These are phyloP conservation scores for Scaptomyza flava DNA, from an alignment of 2,888 invertebrate species.

Conservation along the genomic window DNA sequence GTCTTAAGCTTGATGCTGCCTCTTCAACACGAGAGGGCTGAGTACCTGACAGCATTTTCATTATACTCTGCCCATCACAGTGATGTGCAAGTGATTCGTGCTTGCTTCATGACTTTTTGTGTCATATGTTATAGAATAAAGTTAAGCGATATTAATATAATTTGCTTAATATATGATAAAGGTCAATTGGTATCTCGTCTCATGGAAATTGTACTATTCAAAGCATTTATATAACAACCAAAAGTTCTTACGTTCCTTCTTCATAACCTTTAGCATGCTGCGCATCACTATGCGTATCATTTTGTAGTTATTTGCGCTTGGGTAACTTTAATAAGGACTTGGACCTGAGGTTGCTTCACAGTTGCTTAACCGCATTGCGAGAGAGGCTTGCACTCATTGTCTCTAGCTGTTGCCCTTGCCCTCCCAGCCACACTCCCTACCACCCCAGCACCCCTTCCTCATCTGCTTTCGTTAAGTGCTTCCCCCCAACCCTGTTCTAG, in stretches of 20 bases:
- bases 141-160: no score
- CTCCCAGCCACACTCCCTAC: not conserved
- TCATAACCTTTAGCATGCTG: not conserved
- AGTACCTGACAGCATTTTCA: slow-evolving; percentile 6
- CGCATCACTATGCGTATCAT: slow-evolving; percentile 6
- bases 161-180: no score
- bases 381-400: slow-evolving; percentile 35
- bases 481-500: not conserved
- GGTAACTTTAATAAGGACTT: slow-evolving; percentile 43
- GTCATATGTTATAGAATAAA: no score
- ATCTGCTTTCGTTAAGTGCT: not conserved
- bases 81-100: slow-evolving; percentile 9
- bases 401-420: slow-evolving; percentile 28
- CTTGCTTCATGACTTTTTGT: not conserved
- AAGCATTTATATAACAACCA: not conserved
- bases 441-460: not conserved
- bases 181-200: no score
- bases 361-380: slow-evolving; percentile 57
- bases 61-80: slow-evolving; percentile 9
- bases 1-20: not conserved
- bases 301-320: slow-evolving; percentile 18
- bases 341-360: slow-evolving; percentile 13
- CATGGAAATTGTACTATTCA: no score
- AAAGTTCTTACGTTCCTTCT: not conserved
- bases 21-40: slow-evolving; percentile 21